Evolutionary conservation across 2,797 vertebrate genomes (phyloP).

Genomic region (Mormyrops attenuatus): DNA sequence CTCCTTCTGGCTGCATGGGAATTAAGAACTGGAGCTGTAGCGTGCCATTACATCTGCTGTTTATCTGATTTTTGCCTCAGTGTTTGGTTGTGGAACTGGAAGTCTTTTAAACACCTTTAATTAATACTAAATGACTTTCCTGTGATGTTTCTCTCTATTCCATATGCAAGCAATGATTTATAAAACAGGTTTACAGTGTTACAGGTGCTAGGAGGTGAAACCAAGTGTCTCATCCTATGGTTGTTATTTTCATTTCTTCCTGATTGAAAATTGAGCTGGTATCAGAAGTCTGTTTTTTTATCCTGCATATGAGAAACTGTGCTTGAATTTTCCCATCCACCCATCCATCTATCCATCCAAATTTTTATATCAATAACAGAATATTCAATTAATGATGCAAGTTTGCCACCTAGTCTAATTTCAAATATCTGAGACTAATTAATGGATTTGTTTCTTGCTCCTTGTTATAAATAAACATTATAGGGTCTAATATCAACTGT

Average conservation of each 20-base stretch:
- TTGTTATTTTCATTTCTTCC: not conserved
- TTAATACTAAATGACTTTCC: not conserved
- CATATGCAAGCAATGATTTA: not conserved
- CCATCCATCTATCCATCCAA: not conserved
- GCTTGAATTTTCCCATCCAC: not conserved
- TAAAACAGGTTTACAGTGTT: not conserved
- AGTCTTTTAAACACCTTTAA: not conserved
- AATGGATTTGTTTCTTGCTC: not conserved
- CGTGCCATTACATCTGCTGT: not conserved
- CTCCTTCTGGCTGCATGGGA: not conserved
- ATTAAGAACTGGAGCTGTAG: not conserved
- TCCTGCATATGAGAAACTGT: not conserved
- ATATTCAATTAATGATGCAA: not conserved
- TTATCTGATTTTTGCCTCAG: not conserved
- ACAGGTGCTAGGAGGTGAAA: not conserved
- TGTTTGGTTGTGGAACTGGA: not conserved
- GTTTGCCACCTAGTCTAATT: not conserved
- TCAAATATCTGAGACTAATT: not conserved
- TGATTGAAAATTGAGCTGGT: not conserved
- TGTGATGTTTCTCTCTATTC: not conserved
- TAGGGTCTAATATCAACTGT: not conserved
- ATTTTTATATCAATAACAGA: not conserved
- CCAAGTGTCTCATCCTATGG: not conserved
- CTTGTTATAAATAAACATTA: not conserved
- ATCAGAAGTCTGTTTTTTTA: not conserved